Conservation (phyloP, 2,797 vertebrate species). For the Oreortyx pictus region DNA sequence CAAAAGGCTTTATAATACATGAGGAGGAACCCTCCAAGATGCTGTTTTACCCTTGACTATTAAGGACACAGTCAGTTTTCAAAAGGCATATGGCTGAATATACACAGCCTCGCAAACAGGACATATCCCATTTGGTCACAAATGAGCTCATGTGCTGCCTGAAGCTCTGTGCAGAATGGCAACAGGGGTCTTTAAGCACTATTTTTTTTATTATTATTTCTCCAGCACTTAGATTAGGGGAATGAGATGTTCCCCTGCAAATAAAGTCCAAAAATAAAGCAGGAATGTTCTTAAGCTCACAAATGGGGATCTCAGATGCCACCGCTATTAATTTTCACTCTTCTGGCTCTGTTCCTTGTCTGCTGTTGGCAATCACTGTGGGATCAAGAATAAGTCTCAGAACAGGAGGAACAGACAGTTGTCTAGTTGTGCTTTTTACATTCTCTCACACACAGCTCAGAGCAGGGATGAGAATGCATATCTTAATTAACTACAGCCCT, state of each 20-base stretch:
- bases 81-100: background rate
- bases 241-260: background rate
- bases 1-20: background rate
- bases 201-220: constrained; percentile 13
- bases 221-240: background rate
- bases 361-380: constrained; percentile 62
- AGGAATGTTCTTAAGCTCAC: constrained; percentile 22
- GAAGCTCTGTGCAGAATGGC: background rate
- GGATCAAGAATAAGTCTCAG: constrained; percentile 60
- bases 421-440: constrained; percentile 61
- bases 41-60: background rate
- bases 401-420: constrained; percentile 55
- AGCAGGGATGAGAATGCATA: constrained; percentile 36
- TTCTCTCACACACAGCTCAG: constrained; percentile 38
- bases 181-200: constrained; percentile 17
- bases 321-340: constrained; percentile 62
- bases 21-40: background rate
- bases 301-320: constrained; percentile 46
- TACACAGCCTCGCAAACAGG: background rate
- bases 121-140: background rate
- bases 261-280: background rate
- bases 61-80: background rate
- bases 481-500: constrained; percentile 62
- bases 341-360: constrained; percentile 60
- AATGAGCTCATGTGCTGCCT: background rate